These are phyloP conservation scores for Euura saliciscinereae DNA, from an alignment of 1,140 invertebrate species.

Conservation along the genomic window DNA sequence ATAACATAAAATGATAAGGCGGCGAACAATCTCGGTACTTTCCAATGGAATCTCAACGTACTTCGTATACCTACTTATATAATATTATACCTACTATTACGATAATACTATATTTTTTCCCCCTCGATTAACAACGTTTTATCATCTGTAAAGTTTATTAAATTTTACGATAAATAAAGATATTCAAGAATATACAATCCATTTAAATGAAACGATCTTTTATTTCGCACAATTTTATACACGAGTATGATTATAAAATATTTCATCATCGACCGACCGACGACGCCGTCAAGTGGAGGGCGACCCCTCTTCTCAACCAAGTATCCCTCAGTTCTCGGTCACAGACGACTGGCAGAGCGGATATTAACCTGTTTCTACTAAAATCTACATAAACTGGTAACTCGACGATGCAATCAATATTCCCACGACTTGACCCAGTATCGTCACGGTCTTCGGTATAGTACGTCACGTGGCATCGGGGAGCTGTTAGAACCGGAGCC, in stretches of 20 bases:
- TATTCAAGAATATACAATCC: no score
- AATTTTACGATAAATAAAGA: slow-evolving; percentile 51
- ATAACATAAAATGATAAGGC: not conserved
- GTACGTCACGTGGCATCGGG: slow-evolving; percentile 45
- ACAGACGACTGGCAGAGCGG: slow-evolving; percentile 46
- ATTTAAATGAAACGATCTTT: no score
- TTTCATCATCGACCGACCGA: not conserved
- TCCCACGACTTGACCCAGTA: not conserved
- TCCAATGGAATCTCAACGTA: slow-evolving; percentile 36
- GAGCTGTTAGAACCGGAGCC: slow-evolving; percentile 41
- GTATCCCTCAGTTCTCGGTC: slow-evolving; percentile 35
- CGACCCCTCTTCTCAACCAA: slow-evolving; percentile 50
- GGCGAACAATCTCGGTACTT: slow-evolving; percentile 36
- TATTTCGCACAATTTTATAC: not conserved
- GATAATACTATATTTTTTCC: slow-evolving; percentile 34
- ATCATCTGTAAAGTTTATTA: slow-evolving; percentile 47
- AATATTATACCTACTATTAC: slow-evolving; percentile 36
- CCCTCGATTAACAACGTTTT: slow-evolving; percentile 39
- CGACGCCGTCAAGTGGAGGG: slow-evolving; percentile 38
- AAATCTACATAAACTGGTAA: slow-evolving; percentile 51
- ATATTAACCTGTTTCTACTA: slow-evolving; percentile 44
- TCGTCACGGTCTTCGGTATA: not conserved
- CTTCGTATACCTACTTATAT: slow-evolving; percentile 37
- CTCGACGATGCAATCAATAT: slow-evolving; percentile 22
- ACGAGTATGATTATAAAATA: no score